Evolutionary conservation across 2,888 invertebrate species (phyloP).

Genomic region (Drosophila atroscutellata): DNA sequence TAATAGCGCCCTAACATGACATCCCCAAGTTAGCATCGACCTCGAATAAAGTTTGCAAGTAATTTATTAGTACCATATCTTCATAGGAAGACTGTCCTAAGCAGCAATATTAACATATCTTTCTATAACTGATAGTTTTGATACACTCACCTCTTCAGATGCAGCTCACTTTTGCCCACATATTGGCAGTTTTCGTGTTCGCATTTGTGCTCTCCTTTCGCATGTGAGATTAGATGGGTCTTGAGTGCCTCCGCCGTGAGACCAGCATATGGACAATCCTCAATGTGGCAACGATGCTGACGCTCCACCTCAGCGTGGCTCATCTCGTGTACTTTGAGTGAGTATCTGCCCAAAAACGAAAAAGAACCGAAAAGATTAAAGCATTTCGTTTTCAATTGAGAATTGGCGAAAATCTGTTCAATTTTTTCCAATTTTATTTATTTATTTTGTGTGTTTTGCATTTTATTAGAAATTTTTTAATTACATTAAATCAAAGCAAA

Average conservation of each 20-base stretch:
- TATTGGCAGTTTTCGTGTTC: slow-evolving; percentile 85
- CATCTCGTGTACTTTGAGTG: slow-evolving; percentile 87
- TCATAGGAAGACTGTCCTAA: neutral
- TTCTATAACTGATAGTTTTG: neutral
- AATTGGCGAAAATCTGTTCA: slow-evolving; percentile 29
- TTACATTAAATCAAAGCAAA: slow-evolving; percentile 83
- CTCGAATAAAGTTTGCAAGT: neutral
- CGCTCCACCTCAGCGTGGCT: slow-evolving; percentile 84
- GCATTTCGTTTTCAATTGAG: neutral
- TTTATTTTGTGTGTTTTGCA: slow-evolving; percentile 35
- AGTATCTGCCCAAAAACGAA: slow-evolving; percentile 85
- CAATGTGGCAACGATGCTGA: slow-evolving; percentile 86
- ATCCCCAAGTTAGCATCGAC: neutral
- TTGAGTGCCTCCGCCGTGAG: slow-evolving; percentile 87
- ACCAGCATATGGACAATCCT: slow-evolving; percentile 87
- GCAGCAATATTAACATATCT: neutral
- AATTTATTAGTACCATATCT: neutral
- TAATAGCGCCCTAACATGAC: slow-evolving; percentile 38
- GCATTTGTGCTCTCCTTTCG: slow-evolving; percentile 86
- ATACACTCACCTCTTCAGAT: slow-evolving; percentile 79
- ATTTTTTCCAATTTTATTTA: slow-evolving; percentile 44
- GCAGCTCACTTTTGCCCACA: slow-evolving; percentile 85
- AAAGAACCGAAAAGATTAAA: slow-evolving; percentile 6
- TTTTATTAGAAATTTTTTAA: slow-evolving; percentile 76
- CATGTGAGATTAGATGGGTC: slow-evolving; percentile 87